Evolutionary conservation across 2,888 invertebrate species (phyloP).

Genomic region (Byasa hedistus): DNA sequence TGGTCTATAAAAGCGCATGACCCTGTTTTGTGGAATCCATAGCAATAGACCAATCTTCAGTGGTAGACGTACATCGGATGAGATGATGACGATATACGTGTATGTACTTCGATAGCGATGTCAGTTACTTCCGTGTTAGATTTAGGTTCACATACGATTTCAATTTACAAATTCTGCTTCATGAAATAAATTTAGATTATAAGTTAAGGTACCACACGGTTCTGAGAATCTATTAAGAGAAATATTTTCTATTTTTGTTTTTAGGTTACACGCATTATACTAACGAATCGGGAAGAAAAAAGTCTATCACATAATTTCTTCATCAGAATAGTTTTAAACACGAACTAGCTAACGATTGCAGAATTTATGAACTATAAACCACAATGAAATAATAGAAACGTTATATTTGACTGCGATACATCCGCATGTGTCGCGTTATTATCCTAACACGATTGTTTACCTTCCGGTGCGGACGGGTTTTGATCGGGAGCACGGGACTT

Average conservation of each 20-base stretch:
- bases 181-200: background rate
- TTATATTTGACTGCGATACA: slow-evolving; percentile 12
- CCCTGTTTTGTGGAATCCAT: too few species aligned
- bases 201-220: background rate
- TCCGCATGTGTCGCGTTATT: slow-evolving; percentile 23
- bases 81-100: too few species aligned
- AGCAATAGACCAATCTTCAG: too few species aligned
- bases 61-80: too few species aligned
- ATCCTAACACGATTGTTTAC: slow-evolving; percentile 49
- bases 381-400: slow-evolving; percentile 1
- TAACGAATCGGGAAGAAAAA: background rate
- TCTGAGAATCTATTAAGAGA: background rate
- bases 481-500: slow-evolving; percentile 54
- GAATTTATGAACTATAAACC: background rate
- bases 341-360: background rate
- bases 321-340: background rate
- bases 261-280: background rate
- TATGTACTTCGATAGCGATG: too few species aligned
- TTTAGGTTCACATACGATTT: too few species aligned
- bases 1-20: too few species aligned
- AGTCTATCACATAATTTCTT: background rate
- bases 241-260: background rate
- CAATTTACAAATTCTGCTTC: background rate
- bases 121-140: too few species aligned
- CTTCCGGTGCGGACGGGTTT: slow-evolving; percentile 50